Evolutionary conservation across 2,888 invertebrate genomes (phyloP), one percentile per base, ranked within the genome.

Genomic region (Urechis unicinctus): DNA sequence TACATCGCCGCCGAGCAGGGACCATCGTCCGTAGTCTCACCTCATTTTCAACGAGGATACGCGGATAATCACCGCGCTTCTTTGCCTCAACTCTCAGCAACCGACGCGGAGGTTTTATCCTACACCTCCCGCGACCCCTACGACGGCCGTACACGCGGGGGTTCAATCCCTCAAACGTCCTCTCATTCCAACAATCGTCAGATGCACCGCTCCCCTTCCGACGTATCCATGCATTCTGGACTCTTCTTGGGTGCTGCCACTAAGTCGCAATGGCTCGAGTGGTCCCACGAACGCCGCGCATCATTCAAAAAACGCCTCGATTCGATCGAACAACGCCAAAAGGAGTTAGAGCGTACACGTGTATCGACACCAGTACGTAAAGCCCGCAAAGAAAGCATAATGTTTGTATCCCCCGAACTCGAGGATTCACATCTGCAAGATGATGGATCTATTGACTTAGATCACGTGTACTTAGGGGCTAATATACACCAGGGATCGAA

Each of bases 361-460:
- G 68, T 74, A 30, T 69, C 74, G 21, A 75, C 77, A 9, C 77
- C 77, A 3, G 69, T 76, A 9, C 70, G 71, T 58, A 77, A 76
- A 58, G 61, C 65, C 2, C 57, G 64, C 31, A 65, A 63, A 48
- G 64, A 64, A 46, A 60, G 60, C 47, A 53, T 63, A 28, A 61
- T 62, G 56, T 64, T 64, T 36, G 61, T 62, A 6, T 54, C 54
- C n/a, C 59, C 61, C 4, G 57, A 61, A 30, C 52, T 61, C 26
- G 59, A 60, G 45, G 56, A 51, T 41, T 26, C 28, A 3, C 60
- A 60, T 25, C 30, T 58, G 31, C 36, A 13, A 17, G 36, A 36
- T 36, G 36, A 36, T 36, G 36, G 17, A 9, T 13, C 17, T 9
- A 17, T 17, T 17, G 36, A 36, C 36, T n/a, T n/a, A n/a, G n/a